Evolutionary conservation across 2,113 vertebrate genomes (phyloP).

Genomic region (Conger conger): DNA sequence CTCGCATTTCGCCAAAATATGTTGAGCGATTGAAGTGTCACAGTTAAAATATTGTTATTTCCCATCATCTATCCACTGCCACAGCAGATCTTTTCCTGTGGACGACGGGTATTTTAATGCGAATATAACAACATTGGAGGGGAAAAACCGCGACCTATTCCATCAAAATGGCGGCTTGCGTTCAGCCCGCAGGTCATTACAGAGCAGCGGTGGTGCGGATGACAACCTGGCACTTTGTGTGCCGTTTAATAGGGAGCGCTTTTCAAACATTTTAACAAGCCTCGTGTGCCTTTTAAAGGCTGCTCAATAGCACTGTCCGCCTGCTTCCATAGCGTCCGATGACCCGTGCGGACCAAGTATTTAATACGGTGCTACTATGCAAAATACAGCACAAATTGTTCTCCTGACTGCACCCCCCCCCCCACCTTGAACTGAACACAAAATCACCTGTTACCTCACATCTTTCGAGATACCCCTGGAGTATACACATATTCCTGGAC

Average conservation of each 20-base stretch:
- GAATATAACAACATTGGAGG: not conserved
- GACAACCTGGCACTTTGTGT: constrained; percentile 49
- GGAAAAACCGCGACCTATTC: not conserved
- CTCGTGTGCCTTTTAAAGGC: constrained; percentile 50
- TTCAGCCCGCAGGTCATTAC: constrained; percentile 4
- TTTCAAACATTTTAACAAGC: constrained; percentile 61
- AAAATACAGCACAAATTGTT: not conserved
- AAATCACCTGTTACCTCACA: not conserved
- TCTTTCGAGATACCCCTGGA: not conserved
- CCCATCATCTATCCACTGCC: constrained; percentile 68
- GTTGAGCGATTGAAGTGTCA: no score
- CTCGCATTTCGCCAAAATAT: constrained; percentile 79
- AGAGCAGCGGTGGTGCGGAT: constrained; percentile 28
- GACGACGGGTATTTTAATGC: constrained; percentile 38
- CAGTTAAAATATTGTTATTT: no score
- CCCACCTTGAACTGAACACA: not conserved
- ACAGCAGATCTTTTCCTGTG: constrained; percentile 51
- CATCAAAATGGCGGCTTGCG: constrained; percentile 1
- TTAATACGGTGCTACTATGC: constrained; percentile 38
- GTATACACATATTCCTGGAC: not conserved
- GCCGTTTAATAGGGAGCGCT: constrained; percentile 53
- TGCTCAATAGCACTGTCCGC: constrained; percentile 32
- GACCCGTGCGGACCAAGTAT: constrained; percentile 43
- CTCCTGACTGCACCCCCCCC: not conserved
- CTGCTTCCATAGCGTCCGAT: constrained; percentile 29